Evolutionary conservation across 1,140 invertebrate genomes (phyloP).

Genomic region (Drosophila arawakana): DNA sequence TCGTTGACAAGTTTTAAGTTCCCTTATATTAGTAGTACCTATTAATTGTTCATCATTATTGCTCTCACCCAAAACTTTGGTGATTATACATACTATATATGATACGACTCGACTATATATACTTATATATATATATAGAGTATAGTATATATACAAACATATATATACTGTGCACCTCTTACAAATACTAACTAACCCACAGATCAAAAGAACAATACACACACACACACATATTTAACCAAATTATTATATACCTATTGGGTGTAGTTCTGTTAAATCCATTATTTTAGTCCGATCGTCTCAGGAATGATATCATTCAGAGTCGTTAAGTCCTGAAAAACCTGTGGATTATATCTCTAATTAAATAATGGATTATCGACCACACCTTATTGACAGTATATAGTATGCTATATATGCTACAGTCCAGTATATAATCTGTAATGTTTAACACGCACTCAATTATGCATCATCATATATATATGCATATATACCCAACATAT

Average conservation of each 20-base stretch:
- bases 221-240: conserved; percentile 24
- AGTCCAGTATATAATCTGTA: conserved; percentile 22
- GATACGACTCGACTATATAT: no score
- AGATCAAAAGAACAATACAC: conserved; percentile 46
- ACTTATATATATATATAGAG: no score
- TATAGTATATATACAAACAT: not conserved
- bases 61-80: conserved; percentile 22
- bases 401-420: conserved; percentile 14
- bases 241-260: conserved; percentile 7
- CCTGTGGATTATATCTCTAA: no score
- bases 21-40: not conserved
- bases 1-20: conserved; percentile 19
- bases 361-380: not conserved
- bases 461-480: conserved; percentile 17
- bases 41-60: conserved; percentile 23
- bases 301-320: no score
- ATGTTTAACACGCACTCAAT: conserved; percentile 12
- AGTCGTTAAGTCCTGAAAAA: no score
- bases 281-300: no score
- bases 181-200: conserved; percentile 43
- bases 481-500: conserved; percentile 1
- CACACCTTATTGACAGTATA: not conserved
- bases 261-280: no score
- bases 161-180: conserved; percentile 26
- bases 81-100: conserved; percentile 7